Evolutionary conservation across 2,888 invertebrate species (phyloP).

Genomic region (Eupsilia transversa): DNA sequence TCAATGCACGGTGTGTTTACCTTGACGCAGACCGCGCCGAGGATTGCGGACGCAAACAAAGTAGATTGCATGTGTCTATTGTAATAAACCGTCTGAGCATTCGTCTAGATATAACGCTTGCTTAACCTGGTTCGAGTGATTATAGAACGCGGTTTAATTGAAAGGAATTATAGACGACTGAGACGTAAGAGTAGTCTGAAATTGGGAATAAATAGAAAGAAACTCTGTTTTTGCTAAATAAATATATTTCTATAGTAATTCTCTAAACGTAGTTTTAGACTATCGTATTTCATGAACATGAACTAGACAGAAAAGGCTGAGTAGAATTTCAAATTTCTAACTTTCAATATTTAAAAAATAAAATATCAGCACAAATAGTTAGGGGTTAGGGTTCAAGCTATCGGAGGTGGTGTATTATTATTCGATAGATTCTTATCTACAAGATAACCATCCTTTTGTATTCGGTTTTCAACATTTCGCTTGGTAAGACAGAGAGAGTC

Average conservation of each 20-base stretch:
- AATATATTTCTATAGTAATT: neutral
- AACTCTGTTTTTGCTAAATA: neutral
- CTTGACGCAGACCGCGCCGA: constrained; percentile 32
- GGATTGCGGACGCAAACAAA: constrained; percentile 53
- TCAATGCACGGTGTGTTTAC: constrained; percentile 64
- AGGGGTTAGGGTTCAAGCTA: neutral
- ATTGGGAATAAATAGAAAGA: neutral
- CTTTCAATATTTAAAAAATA: neutral
- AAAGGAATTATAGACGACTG: neutral
- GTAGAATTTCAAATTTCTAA: neutral
- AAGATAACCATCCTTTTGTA: constrained; percentile 9
- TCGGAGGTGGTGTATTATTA: neutral
- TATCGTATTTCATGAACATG: neutral
- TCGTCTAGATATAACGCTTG: constrained; percentile 27
- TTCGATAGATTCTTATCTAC: constrained; percentile 10
- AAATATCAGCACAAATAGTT: neutral
- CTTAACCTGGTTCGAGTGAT: constrained; percentile 15
- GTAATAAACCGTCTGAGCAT: constrained; percentile 40
- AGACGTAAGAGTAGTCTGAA: neutral
- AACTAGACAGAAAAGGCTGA: neutral
- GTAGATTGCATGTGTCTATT: constrained; percentile 50
- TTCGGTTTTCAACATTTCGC: neutral
- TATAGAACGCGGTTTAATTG: constrained; percentile 5
- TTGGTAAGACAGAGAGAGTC: neutral
- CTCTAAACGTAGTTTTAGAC: neutral